These are phyloP conservation scores for Strigops habroptila DNA, from an alignment of 2,113 vertebrate genomes.

Conservation along the genomic window DNA sequence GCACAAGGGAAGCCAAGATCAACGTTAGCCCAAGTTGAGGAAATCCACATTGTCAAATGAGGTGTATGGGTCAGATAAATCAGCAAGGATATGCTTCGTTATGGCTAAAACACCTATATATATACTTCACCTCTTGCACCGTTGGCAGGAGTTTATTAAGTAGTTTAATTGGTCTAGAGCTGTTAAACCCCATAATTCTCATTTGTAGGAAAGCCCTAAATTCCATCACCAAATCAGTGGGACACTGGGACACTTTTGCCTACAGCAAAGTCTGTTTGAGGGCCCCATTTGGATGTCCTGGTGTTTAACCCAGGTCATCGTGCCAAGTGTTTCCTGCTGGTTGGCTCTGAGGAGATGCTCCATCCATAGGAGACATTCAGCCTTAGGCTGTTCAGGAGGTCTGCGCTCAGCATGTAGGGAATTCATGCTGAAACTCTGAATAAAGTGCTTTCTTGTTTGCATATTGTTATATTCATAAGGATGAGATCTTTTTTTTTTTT, in stretches of 20 bases:
- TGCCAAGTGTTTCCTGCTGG: not conserved
- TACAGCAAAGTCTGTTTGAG: not conserved
- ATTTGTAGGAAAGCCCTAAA: not conserved
- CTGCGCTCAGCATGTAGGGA: rapidly evolving
- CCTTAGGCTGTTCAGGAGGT: not conserved
- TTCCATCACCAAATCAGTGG: not conserved
- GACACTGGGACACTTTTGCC: not conserved
- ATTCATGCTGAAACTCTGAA: not conserved
- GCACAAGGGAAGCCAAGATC: not conserved
- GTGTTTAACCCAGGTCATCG: not conserved
- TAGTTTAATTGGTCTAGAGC: not conserved
- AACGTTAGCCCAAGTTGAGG: not conserved
- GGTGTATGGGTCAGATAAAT: not conserved
- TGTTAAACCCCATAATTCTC: not conserved
- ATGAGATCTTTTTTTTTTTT: not conserved
- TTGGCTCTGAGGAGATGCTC: not conserved
- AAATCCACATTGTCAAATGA: not conserved
- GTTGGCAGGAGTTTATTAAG: not conserved
- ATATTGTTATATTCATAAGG: not conserved
- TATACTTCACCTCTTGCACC: not conserved
- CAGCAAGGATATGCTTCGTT: not conserved
- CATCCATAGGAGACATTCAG: not conserved
- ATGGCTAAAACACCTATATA: not conserved
- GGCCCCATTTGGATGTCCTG: not conserved
- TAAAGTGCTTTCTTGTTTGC: not conserved